Conservation (phyloP, 2,113 vertebrate species). For the Zonotrichia leucophrys region DNA sequence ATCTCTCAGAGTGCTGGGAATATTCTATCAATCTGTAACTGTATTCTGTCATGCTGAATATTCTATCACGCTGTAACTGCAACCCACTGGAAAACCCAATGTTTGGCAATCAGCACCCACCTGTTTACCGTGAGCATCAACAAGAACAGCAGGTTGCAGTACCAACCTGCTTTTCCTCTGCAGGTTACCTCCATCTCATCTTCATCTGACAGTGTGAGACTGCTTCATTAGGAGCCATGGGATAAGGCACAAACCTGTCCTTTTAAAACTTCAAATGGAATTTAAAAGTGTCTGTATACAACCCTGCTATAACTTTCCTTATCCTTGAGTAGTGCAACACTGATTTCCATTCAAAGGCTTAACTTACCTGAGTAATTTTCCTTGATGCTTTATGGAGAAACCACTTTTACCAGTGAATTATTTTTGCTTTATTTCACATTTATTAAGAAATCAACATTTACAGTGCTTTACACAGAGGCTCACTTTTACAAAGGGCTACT, state of each 20-base stretch:
- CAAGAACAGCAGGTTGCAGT: background rate
- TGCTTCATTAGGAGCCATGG: background rate
- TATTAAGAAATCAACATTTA: background rate
- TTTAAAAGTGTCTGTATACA: background rate
- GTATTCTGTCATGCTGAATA: too few relatives aligned
- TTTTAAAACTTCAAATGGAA: background rate
- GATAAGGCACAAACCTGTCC: background rate
- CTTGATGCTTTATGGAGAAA: background rate
- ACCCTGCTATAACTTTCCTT: background rate
- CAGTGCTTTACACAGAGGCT: background rate
- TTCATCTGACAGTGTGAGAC: background rate
- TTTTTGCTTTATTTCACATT: background rate
- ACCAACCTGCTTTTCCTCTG: background rate
- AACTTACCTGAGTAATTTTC: background rate
- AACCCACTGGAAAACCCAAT: background rate
- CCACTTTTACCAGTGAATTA: background rate
- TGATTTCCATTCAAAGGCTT: background rate
- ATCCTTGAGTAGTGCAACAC: background rate
- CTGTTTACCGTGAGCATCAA: background rate
- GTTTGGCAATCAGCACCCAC: background rate
- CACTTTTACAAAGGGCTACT: background rate
- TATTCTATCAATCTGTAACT: background rate
- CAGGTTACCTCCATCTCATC: background rate
- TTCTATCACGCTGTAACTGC: background rate
- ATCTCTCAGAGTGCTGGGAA: background rate